These are phyloP conservation scores for Melitaea athalia DNA, from an alignment of 2,888 invertebrate species.

Conservation along the genomic window DNA sequence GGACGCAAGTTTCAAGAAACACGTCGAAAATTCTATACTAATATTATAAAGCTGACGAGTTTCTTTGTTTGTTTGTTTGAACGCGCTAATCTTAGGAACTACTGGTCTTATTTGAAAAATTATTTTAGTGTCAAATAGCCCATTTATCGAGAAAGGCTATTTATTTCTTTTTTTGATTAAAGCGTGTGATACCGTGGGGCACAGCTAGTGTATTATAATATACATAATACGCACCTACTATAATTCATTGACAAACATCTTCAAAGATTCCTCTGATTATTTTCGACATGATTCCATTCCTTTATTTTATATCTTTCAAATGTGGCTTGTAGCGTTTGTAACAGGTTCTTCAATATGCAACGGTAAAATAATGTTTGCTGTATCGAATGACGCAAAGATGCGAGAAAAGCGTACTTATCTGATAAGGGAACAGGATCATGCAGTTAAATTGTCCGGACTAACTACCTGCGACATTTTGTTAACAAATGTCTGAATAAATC, in stretches of 20 bases:
- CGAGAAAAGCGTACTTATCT: constrained; percentile 33
- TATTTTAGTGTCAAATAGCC: too few species aligned
- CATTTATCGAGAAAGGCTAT: too few species aligned
- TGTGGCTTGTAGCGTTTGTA: constrained; percentile 12
- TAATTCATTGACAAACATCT: constrained; percentile 30
- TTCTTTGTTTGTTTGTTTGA: too few species aligned
- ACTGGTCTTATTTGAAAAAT: too few species aligned
- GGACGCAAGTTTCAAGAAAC: constrained; percentile 31
- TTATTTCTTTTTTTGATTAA: too few species aligned
- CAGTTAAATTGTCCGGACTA: constrained; percentile 22
- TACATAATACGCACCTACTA: constrained; percentile 17
- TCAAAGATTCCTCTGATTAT: constrained; percentile 27
- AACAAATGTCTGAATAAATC: constrained; percentile 21
- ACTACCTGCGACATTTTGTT: constrained; percentile 30
- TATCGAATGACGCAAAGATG: constrained; percentile 28
- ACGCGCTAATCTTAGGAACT: too few species aligned
- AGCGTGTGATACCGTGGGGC: too few species aligned
- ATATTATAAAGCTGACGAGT: too few species aligned
- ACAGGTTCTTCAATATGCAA: background rate
- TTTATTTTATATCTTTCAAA: background rate
- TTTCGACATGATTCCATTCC: constrained; percentile 4
- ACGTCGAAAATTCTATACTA: constrained; percentile 20
- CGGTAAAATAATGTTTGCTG: constrained; percentile 7
- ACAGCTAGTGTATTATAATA: constrained; percentile 12
- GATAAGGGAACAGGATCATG: constrained; percentile 31